Evolutionary conservation across 2,888 invertebrate genomes (phyloP).

Genomic region (Vanessa cardui): DNA sequence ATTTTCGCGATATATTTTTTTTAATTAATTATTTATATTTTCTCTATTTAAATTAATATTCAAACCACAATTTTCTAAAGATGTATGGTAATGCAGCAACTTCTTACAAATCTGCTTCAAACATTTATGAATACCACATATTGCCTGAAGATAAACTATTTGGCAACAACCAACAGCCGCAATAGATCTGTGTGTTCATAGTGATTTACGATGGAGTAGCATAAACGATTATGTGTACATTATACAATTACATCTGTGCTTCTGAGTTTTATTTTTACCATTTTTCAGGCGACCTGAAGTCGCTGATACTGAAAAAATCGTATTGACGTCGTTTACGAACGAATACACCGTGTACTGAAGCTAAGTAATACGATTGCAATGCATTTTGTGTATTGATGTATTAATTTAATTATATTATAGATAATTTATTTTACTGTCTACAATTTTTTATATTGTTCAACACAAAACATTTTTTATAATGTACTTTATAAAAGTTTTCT

Average conservation of each 20-base stretch:
- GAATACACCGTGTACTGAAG: not conserved
- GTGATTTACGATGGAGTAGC: constrained; percentile 37
- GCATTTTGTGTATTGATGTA: no score
- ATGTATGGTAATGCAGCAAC: no score
- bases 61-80: no score
- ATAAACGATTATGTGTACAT: constrained; percentile 35
- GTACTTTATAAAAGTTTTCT: not conserved
- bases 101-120: not conserved
- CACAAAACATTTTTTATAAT: no score
- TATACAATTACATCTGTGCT: constrained; percentile 33
- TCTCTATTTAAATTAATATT: no score
- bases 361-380: not conserved
- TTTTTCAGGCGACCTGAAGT: constrained; percentile 35
- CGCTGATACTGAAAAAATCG: constrained; percentile 2
- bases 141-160: constrained; percentile 21
- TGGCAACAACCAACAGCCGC: constrained; percentile 22
- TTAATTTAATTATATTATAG: no score
- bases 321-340: not conserved
- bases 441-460: no score
- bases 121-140: not conserved
- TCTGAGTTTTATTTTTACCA: constrained; percentile 38
- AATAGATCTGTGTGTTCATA: constrained; percentile 26
- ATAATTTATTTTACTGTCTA: no score
- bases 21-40: no score
- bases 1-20: no score